A percentile compares a stretch with the other conserved stretches of the same genome.
Conservation (phyloP, 2,113 vertebrate species). For the Castor canadensis region DNA sequence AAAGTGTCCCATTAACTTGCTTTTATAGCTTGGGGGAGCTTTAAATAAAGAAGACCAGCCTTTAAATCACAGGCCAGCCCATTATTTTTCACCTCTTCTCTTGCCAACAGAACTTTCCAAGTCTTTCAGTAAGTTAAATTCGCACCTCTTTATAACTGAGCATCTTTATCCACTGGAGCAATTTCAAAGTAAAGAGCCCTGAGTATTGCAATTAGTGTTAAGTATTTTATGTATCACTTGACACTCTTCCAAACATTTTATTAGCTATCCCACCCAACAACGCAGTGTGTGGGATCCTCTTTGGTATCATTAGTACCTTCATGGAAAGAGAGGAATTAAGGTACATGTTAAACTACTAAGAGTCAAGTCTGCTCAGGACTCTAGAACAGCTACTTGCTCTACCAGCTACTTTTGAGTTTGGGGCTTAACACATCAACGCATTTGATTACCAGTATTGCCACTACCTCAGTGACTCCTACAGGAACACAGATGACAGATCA, state of each 20-base stretch:
- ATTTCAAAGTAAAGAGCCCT: constrained; percentile 61
- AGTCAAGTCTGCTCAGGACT: constrained; percentile 33
- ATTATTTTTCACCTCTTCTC: constrained; percentile 54
- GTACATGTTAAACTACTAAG: constrained; percentile 2
- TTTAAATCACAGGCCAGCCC: constrained; percentile 25
- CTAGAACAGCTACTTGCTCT: constrained; percentile 5
- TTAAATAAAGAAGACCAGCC: constrained; percentile 19
- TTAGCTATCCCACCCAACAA: constrained; percentile 50
- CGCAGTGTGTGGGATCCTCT: constrained; percentile 55
- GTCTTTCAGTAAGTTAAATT: constrained; percentile 52
- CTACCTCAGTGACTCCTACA: constrained; percentile 11
- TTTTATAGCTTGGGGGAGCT: neutral
- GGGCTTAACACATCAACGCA: neutral
- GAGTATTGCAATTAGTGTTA: constrained; percentile 59
- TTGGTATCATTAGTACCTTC: constrained; percentile 7
- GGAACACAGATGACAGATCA: constrained; percentile 16
- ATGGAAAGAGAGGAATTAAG: constrained; percentile 6
- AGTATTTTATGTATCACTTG: constrained; percentile 53
- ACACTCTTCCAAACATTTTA: constrained; percentile 63
- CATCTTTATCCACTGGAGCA: constrained; percentile 63
- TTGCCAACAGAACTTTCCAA: constrained; percentile 57
- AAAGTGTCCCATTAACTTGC: neutral
- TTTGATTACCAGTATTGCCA: neutral
- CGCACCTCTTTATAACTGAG: constrained; percentile 50
- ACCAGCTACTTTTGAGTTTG: constrained; percentile 29